phyloP scores from a whole-genome alignment of 2,888 invertebrate species.

The Seira musarum region DNA sequence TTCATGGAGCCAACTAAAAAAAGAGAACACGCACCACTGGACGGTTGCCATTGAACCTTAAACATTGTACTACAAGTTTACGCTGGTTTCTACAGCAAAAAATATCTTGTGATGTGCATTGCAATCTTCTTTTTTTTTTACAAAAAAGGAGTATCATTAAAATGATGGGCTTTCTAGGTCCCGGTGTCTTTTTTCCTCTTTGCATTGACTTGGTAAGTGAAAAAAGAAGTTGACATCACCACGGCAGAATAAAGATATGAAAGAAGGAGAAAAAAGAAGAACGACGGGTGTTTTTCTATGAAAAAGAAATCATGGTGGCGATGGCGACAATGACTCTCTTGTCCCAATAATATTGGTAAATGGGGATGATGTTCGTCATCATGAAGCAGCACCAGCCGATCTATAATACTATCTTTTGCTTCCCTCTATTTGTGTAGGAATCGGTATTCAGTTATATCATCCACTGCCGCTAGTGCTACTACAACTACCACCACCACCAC shows the following conservation, averaged over 20 bases:
- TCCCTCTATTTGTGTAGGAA: not conserved
- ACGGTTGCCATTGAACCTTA: slow-evolving; percentile 58
- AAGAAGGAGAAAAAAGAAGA: not conserved
- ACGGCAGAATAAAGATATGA: not conserved
- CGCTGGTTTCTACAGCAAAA: not conserved
- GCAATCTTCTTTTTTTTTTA: not conserved
- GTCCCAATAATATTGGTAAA: too few relatives aligned
- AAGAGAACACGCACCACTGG: slow-evolving; percentile 55
- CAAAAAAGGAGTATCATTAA: not conserved
- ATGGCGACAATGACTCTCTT: too few relatives aligned
- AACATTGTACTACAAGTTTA: slow-evolving; percentile 26
- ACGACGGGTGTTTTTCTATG: too few relatives aligned
- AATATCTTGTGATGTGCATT: slow-evolving; percentile 4
- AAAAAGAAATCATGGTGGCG: too few relatives aligned
- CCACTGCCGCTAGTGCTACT: not conserved
- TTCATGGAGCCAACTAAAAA: slow-evolving; percentile 10
- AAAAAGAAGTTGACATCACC: not conserved
- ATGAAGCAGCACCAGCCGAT: too few relatives aligned
- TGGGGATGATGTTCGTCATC: too few relatives aligned
- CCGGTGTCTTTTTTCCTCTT: not conserved
- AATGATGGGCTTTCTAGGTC: slow-evolving; percentile 4
- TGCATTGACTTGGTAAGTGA: not conserved
- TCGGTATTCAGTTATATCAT: not conserved
- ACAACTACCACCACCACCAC: not conserved
- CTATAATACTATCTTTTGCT: not conserved